Conservation (phyloP, 1,140 invertebrate genomes). For the Pygmarrhopalites habei region DNA sequence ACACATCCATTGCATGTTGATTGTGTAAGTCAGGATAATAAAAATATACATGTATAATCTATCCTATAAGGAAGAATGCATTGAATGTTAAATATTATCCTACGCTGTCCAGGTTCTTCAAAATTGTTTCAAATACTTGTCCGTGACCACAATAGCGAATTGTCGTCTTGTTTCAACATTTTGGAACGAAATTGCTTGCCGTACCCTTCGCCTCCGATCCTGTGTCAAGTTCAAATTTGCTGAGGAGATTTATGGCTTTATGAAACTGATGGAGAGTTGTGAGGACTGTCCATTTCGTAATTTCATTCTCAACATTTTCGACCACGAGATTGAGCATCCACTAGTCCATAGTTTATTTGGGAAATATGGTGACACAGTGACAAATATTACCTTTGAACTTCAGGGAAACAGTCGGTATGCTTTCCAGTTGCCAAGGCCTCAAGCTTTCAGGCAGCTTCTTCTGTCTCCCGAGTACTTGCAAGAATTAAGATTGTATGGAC, state of each 20-base stretch:
- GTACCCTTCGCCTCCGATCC: background rate
- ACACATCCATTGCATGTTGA: too few relatives aligned
- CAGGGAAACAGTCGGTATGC: slow-evolving; percentile 7
- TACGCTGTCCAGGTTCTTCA: background rate
- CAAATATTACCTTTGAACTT: background rate
- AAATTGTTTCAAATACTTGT: slow-evolving; percentile 1
- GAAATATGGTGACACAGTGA: background rate
- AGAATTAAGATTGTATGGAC: background rate
- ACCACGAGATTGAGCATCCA: background rate
- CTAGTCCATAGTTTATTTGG: background rate
- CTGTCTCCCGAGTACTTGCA: background rate
- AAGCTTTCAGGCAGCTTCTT: background rate
- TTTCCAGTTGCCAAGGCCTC: background rate
- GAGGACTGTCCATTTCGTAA: background rate
- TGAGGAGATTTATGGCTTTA: slow-evolving; percentile 1
- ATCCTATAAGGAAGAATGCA: too few relatives aligned
- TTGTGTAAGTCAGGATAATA: too few relatives aligned
- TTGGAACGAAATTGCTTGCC: background rate
- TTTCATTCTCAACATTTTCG: background rate
- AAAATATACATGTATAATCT: too few relatives aligned
- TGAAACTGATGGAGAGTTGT: background rate
- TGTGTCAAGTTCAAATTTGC: background rate
- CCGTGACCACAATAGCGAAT: background rate
- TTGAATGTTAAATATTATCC: too few relatives aligned
- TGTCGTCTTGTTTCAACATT: background rate